Percentiles rank a stretch among this genome's conserved stretches.
These are phyloP conservation scores for Peribatodes rhomboidaria DNA, from an alignment of 2,888 invertebrate species.

Conservation along the genomic window DNA sequence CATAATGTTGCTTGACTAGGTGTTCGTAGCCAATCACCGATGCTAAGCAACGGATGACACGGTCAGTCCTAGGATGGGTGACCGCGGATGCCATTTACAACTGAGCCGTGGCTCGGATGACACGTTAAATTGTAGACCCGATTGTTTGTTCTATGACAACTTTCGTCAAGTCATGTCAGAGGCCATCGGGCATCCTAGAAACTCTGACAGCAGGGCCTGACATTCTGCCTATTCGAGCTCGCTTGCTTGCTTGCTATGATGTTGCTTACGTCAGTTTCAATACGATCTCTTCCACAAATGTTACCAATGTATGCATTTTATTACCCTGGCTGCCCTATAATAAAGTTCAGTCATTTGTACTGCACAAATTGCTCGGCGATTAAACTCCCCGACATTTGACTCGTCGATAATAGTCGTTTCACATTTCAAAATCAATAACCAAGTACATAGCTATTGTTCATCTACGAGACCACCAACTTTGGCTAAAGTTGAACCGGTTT, in stretches of 20 bases:
- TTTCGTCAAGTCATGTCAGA: not conserved
- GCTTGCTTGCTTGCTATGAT: no score
- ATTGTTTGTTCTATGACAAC: no score
- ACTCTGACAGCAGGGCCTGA: no score
- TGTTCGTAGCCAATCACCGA: no score
- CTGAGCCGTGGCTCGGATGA: no score
- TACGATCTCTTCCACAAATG: not conserved
- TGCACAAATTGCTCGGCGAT: constrained; percentile 41
- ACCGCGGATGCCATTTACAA: no score
- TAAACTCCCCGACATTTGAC: constrained; percentile 17
- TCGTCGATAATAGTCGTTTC: constrained; percentile 28
- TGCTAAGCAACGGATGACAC: no score
- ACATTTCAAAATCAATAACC: constrained; percentile 71
- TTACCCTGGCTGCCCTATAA: constrained; percentile 5
- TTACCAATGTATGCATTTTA: not conserved
- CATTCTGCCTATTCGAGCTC: no score
- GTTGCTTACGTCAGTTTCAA: not conserved
- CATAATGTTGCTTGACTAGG: no score
- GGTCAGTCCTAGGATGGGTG: no score
- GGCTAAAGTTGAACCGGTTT: constrained; percentile 71
- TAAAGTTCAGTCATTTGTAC: constrained; percentile 36
- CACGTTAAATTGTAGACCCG: no score
- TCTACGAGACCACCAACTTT: constrained; percentile 64
- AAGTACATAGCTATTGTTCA: constrained; percentile 63
- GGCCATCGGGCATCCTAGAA: no score